Evolutionary conservation across 1,140 invertebrate genomes (phyloP).

Genomic region (Probaryconus sp.): DNA sequence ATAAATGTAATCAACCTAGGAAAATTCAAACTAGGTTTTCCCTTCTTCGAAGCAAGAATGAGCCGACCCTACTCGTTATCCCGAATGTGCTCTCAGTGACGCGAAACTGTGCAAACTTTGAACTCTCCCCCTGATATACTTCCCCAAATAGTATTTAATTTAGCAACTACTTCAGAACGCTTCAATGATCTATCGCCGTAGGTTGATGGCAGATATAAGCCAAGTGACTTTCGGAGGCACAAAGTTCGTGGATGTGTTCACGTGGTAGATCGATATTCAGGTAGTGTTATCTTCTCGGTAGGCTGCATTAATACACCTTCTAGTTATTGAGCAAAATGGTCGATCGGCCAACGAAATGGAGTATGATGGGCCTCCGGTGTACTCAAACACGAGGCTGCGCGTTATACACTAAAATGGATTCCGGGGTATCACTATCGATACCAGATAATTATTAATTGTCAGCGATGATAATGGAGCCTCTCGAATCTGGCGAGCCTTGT

Average conservation of each 20-base stretch:
- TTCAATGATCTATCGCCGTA: constrained; percentile 43
- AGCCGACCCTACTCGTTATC: constrained; percentile 8
- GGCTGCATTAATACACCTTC: constrained; percentile 73
- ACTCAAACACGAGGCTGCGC: constrained; percentile 37
- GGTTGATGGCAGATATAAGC: constrained; percentile 21
- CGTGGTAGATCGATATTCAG: constrained; percentile 36
- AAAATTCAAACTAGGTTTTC: too few species aligned
- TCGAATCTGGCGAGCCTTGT: constrained; percentile 24
- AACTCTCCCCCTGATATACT: constrained; percentile 35
- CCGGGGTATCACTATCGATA: constrained; percentile 68
- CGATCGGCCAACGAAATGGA: constrained; percentile 56
- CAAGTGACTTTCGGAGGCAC: constrained; percentile 20
- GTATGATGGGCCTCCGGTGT: constrained; percentile 20
- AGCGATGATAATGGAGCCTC: constrained; percentile 63
- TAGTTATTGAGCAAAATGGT: constrained; percentile 73
- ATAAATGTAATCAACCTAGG: too few species aligned
- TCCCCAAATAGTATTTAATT: constrained; percentile 43
- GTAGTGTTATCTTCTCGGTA: constrained; percentile 73
- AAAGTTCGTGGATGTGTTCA: constrained; percentile 30
- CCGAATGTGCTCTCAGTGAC: constrained; percentile 20
- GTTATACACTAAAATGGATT: constrained; percentile 66
- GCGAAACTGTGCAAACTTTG: constrained; percentile 32
- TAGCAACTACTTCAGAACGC: constrained; percentile 46
- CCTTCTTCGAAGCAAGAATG: too few species aligned
- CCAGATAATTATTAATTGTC: constrained; percentile 72